Percentiles rank a stretch among this genome's conserved stretches.
Conservation (phyloP, 2,113 vertebrate species). For the Myotis yumanensis region DNA sequence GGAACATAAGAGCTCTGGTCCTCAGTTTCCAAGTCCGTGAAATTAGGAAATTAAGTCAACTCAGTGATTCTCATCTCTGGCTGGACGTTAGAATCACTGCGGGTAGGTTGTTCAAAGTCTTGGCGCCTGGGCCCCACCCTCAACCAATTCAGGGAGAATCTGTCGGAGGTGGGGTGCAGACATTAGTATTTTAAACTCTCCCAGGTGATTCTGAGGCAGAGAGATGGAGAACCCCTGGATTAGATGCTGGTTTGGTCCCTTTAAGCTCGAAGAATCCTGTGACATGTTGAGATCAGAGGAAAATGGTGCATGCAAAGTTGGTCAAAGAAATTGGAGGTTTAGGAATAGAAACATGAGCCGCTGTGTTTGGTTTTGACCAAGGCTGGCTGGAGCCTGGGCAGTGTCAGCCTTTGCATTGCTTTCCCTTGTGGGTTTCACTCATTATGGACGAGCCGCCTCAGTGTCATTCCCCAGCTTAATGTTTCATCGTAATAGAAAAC, state of each 20-base stretch:
- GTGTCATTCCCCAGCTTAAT: constrained; percentile 7
- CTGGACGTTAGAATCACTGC: neutral
- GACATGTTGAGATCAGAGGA: neutral
- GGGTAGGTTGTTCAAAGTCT: neutral
- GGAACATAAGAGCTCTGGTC: neutral
- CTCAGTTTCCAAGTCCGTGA: neutral
- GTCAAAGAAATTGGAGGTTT: constrained; percentile 50
- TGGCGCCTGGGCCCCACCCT: neutral
- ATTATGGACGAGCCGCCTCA: neutral
- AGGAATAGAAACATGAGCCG: neutral
- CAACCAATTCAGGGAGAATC: neutral
- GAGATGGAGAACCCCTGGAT: neutral
- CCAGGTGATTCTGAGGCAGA: neutral
- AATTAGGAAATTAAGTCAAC: neutral
- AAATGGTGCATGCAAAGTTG: neutral
- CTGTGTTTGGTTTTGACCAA: neutral
- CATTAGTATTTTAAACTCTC: neutral
- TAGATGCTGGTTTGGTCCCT: neutral
- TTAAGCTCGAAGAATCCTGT: neutral
- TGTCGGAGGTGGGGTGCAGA: neutral
- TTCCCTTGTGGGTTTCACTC: neutral
- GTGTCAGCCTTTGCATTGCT: neutral
- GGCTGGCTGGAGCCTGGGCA: neutral
- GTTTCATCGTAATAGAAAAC: constrained; percentile 53
- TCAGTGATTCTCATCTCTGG: neutral